A percentile compares a stretch with the other conserved stretches of the same genome.
These are phyloP conservation scores for Monoplex corrugatus DNA, from an alignment of 2,888 invertebrate species.

Conservation along the genomic window DNA sequence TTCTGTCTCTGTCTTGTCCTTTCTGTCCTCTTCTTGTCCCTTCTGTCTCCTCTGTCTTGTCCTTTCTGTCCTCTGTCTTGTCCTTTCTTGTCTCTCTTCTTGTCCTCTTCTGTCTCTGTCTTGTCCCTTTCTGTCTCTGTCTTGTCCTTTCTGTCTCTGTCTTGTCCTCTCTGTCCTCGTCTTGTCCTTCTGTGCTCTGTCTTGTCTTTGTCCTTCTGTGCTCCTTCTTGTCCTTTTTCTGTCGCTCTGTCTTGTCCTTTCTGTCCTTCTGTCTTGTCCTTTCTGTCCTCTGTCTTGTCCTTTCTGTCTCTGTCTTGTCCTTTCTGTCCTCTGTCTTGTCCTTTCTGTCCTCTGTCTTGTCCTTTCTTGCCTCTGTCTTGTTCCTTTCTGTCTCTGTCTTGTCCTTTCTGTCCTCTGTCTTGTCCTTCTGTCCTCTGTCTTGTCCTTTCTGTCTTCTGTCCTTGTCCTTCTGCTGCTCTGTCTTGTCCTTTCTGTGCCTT, in stretches of 20 bases:
- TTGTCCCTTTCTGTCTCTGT: not conserved
- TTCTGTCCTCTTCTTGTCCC: too few species aligned
- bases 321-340: not conserved
- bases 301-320: not conserved
- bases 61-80: too few species aligned
- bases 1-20: too few species aligned
- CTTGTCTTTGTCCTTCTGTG: not conserved
- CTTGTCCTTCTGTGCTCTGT: not conserved
- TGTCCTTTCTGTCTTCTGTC: too few species aligned
- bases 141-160: not conserved
- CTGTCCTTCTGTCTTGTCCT: not conserved
- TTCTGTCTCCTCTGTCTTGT: too few species aligned
- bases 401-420: not conserved
- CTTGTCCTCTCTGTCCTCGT: not conserved
- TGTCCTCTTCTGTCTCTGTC: not conserved
- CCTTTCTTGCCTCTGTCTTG: not conserved
- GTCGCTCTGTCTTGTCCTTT: not conserved
- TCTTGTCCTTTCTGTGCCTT: not conserved
- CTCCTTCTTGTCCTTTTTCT: not conserved
- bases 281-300: not conserved
- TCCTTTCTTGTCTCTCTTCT: too few species aligned
- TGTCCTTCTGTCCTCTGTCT: too few species aligned
- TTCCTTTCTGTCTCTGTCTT: slow-evolving; percentile 3
- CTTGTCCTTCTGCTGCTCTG: not conserved
- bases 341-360: not conserved